These are phyloP conservation scores for Fringilla coelebs DNA, from an alignment of 2,797 vertebrate genomes.

Conservation along the genomic window DNA sequence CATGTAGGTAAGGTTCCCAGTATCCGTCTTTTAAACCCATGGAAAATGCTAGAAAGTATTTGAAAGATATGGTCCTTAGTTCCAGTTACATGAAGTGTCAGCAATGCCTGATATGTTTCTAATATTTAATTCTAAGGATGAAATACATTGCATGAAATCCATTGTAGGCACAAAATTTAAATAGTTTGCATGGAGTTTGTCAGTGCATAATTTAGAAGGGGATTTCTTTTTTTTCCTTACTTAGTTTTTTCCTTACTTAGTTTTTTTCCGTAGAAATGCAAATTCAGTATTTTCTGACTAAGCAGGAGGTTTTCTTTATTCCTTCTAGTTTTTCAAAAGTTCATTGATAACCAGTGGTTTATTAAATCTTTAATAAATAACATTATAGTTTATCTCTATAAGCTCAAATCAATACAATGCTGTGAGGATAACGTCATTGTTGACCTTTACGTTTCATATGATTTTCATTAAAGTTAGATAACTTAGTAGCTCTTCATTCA, in stretches of 20 bases:
- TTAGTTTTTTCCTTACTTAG: not conserved
- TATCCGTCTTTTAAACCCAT: not conserved
- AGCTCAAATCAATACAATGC: conserved; percentile 43
- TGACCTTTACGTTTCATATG: conserved; percentile 16
- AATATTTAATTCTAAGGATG: not conserved
- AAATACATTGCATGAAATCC: not conserved
- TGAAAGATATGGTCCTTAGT: not conserved
- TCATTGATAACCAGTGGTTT: not conserved
- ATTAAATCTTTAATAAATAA: conserved; percentile 60
- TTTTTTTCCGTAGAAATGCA: not conserved
- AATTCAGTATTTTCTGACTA: not conserved
- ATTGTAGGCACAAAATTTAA: not conserved
- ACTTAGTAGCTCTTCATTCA: conserved; percentile 9
- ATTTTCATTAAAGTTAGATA: conserved; percentile 53
- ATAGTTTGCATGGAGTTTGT: not conserved
- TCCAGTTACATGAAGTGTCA: not conserved
- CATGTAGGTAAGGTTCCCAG: not conserved
- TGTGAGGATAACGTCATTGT: not conserved
- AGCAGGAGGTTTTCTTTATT: not conserved
- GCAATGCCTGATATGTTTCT: not conserved
- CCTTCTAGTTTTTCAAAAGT: not conserved
- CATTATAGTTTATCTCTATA: conserved; percentile 6
- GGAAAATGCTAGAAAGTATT: not conserved
- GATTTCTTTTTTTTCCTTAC: not conserved
- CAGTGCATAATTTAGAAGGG: not conserved